Conservation (phyloP, 1,140 invertebrate species). For the Artemia franciscana region DNA sequence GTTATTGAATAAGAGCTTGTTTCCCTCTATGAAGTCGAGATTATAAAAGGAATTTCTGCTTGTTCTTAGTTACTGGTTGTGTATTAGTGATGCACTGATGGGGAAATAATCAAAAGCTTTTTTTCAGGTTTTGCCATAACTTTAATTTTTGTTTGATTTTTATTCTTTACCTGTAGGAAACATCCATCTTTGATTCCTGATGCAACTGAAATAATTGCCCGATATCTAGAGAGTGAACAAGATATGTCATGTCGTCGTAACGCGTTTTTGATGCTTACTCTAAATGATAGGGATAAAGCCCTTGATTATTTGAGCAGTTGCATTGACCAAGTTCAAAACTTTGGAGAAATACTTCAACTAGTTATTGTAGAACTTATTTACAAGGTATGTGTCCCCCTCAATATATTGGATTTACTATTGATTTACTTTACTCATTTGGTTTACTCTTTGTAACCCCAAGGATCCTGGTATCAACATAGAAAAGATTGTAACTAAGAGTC, state of each 20-base stretch:
- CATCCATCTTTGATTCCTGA: conserved; percentile 91
- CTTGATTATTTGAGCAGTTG: conserved; percentile 77
- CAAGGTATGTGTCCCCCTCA: conserved; percentile 64
- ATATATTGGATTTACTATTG: no score
- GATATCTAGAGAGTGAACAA: conserved; percentile 83
- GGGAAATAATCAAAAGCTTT: neutral
- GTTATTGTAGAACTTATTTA: conserved; percentile 99
- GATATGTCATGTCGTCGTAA: conserved; percentile 98
- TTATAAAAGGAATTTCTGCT: no score
- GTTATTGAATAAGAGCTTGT: no score
- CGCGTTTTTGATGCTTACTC: conserved; percentile 94
- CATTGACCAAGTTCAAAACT: conserved; percentile 77
- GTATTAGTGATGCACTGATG: neutral
- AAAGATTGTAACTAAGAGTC: no score
- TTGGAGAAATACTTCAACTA: conserved; percentile 92
- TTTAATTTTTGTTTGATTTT: no score
- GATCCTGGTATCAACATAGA: no score
- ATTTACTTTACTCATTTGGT: no score
- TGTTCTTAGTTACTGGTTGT: no score
- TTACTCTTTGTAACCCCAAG: no score
- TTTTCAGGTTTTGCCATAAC: conserved; percentile 34
- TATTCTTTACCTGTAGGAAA: no score
- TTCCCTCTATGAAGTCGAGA: no score
- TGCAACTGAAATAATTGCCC: conserved; percentile 85
- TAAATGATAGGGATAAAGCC: conserved; percentile 83